Evolutionary conservation across 2,113 vertebrate species (phyloP).

Genomic region (Atractosteus spatula): DNA sequence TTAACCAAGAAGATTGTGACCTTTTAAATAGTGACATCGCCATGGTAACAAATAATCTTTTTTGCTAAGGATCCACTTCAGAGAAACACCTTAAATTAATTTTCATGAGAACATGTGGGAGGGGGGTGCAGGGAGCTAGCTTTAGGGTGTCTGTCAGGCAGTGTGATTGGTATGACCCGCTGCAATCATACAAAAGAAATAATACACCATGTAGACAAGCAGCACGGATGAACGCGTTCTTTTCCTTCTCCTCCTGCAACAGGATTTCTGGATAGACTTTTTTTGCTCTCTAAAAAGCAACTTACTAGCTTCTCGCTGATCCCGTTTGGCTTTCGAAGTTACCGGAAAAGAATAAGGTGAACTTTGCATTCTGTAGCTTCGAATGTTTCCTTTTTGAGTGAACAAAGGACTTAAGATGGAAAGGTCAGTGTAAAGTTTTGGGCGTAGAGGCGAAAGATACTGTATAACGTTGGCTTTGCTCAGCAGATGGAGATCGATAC

Average conservation of each 20-base stretch:
- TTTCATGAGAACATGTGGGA: constrained; percentile 22
- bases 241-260: constrained; percentile 4
- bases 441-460: too few species aligned
- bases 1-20: constrained; percentile 23
- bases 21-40: constrained; percentile 55
- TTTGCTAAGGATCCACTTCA: constrained; percentile 45
- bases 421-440: too few species aligned
- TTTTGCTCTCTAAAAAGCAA: too few species aligned
- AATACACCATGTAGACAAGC: constrained; percentile 17
- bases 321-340: background rate
- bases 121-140: constrained; percentile 33
- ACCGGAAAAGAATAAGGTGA: constrained; percentile 1
- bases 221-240: background rate
- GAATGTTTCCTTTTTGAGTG: constrained; percentile 6
- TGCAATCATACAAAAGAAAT: constrained; percentile 33
- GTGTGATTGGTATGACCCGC: constrained; percentile 14
- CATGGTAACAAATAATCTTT: constrained; percentile 54
- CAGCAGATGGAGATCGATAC: too few species aligned
- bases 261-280: too few species aligned
- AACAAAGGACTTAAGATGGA: constrained; percentile 8
- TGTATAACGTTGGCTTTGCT: too few species aligned
- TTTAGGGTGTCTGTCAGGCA: constrained; percentile 13
- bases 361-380: constrained; percentile 23
- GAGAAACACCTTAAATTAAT: constrained; percentile 49
- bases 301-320: background rate